These are phyloP conservation scores for Galagoides demidoff DNA, from an alignment of 2,797 vertebrate genomes.

Conservation along the genomic window DNA sequence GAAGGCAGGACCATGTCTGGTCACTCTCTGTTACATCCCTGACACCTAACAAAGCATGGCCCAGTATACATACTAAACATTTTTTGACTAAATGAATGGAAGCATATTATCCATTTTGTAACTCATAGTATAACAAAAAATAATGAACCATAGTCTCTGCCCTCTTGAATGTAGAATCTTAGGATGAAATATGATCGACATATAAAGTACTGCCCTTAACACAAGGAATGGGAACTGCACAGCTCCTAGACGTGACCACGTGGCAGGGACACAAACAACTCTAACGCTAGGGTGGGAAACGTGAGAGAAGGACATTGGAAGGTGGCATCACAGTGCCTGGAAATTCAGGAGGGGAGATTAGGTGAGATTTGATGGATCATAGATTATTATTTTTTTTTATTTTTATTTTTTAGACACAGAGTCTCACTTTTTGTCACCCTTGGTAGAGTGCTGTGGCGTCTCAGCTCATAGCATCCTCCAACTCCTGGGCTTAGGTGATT, in stretches of 20 bases:
- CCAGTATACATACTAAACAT: too few relatives aligned
- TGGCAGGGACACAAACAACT: neutral
- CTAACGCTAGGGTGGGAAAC: neutral
- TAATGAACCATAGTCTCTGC: neutral
- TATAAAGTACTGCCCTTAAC: neutral
- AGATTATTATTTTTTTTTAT: neutral
- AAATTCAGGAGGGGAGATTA: neutral
- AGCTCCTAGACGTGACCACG: neutral
- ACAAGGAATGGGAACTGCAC: neutral
- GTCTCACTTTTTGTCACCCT: too few relatives aligned
- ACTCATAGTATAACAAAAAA: neutral
- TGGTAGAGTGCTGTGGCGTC: too few relatives aligned
- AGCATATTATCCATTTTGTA: neutral
- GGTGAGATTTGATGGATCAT: neutral
- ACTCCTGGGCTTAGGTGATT: too few relatives aligned
- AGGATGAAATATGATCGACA: too few relatives aligned
- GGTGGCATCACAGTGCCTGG: neutral
- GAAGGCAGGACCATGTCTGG: neutral
- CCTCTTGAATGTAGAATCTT: neutral
- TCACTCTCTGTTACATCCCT: neutral
- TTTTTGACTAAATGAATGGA: neutral
- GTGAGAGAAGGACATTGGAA: neutral
- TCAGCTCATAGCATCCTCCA: too few relatives aligned
- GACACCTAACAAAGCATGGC: neutral
- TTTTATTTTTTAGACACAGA: too few relatives aligned